Percentiles rank a stretch among this genome's conserved stretches.
Evolutionary conservation across 2,113 vertebrate genomes (phyloP).

Genomic region (Brachypteracias leptosomus): DNA sequence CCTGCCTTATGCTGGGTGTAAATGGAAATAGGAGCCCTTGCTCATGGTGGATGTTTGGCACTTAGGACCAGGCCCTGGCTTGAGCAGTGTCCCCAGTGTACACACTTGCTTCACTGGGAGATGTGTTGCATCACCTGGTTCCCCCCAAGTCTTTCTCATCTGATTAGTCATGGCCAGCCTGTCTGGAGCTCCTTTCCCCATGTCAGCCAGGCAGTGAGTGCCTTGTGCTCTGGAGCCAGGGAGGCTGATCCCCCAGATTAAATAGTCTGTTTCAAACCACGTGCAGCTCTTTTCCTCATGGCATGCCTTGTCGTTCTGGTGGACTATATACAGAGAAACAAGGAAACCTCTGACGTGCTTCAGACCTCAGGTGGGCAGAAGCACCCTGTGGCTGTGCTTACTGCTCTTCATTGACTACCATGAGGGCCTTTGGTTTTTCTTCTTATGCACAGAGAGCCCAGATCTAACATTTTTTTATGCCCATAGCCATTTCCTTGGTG

Average conservation of each 20-base stretch:
- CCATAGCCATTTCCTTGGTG: not conserved
- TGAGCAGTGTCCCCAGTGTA: not conserved
- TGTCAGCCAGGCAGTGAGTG: rapidly evolving
- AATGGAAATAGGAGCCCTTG: not conserved
- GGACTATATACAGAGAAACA: not conserved
- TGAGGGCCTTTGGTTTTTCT: not conserved
- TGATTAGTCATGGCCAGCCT: not conserved
- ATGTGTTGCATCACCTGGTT: not conserved
- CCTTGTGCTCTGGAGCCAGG: not conserved
- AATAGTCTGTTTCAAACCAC: not conserved
- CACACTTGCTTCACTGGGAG: not conserved
- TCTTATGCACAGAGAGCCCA: not conserved
- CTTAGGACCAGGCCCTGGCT: not conserved
- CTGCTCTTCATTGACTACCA: not conserved
- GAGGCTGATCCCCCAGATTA: not conserved
- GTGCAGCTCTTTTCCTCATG: not conserved
- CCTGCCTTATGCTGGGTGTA: not conserved
- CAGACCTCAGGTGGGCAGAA: not conserved
- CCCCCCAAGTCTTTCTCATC: not conserved
- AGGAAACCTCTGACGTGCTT: rapidly evolving
- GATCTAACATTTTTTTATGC: not conserved
- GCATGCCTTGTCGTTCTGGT: not conserved
- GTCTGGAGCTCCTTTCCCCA: not conserved
- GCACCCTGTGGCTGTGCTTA: not conserved
- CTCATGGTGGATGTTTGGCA: not conserved